Evolutionary conservation across 1,140 invertebrate genomes (phyloP), one percentile per base, ranked within the genome.

Genomic region (Drosophila truncata): DNA sequence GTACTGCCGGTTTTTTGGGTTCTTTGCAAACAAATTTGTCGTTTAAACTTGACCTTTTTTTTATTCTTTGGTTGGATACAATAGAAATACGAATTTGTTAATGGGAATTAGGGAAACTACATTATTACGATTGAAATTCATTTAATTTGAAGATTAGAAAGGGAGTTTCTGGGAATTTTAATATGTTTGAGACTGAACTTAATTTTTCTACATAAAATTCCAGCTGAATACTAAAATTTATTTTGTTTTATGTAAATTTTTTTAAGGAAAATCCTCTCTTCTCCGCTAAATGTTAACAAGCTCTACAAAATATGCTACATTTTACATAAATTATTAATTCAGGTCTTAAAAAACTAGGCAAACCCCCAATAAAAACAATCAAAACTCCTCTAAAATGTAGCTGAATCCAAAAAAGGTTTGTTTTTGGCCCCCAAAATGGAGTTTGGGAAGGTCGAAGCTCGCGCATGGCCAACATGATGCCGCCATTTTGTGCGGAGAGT

Each of bases 381-480:
- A 39, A 33, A 55, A 69, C 33, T 49, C 50, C 8, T 27, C 20
- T 16, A 3, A 41, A 59, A 59, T 59, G 8, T n/a, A 59, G 42
- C 58, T 54, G 41, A 23, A 52, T 75, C 20, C 59, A 46, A 31
- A 20, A 31, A 10, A 4, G 10, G 5, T 31, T 50, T 50, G 50
- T 58, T 71, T 72, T 58, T 78, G 78, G 52, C 70, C 54, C 55
- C 31, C 60, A 79, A 70, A 70, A 57, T 33, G 63, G 47, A 46
- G 66, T 67, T 47, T 37, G 52, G 47, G 62, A 52, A 52, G 63
- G 42, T 80, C 50, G 78, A 80, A 54, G 59, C 64, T 66, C 83
- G 78, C 85, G 85, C 86, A 88, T 88, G 85, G 85, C 81, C 78
- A 81, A 66, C 85, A 52, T 69, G 86, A 37, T 70, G 66, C 84